Percentiles rank a stretch among this genome's conserved stretches.
Evolutionary conservation across 1,140 invertebrate genomes (phyloP).

Genomic region (Araneus ventricosus): DNA sequence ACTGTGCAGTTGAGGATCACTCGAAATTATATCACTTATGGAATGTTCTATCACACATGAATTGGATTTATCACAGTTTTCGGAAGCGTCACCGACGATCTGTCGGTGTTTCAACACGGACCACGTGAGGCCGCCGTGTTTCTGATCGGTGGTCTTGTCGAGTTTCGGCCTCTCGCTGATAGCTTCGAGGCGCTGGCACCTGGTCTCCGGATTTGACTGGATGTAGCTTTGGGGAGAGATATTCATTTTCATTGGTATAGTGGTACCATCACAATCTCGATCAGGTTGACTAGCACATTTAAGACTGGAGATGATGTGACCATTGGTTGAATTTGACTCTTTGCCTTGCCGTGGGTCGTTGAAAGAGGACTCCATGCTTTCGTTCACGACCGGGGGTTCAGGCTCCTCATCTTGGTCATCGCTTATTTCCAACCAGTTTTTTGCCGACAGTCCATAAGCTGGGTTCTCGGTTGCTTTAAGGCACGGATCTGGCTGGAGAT

Average conservation of each 20-base stretch:
- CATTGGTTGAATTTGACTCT: background rate
- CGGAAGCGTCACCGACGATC: background rate
- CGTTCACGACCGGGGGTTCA: no score
- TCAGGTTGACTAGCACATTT: slow-evolving; percentile 45
- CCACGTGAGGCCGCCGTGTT: slow-evolving; percentile 46
- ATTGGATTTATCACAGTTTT: slow-evolving; percentile 64
- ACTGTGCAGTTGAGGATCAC: background rate
- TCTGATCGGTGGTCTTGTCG: background rate
- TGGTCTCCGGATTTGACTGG: background rate
- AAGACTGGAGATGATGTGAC: background rate
- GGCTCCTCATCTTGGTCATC: background rate
- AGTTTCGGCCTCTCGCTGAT: background rate
- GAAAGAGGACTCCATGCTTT: background rate
- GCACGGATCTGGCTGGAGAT: background rate
- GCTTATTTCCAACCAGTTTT: slow-evolving; percentile 59
- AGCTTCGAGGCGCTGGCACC: background rate
- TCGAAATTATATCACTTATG: slow-evolving; percentile 11
- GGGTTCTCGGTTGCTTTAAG: slow-evolving; percentile 65
- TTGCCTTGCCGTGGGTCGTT: background rate
- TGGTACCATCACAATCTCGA: slow-evolving; percentile 20
- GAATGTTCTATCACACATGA: slow-evolving; percentile 59
- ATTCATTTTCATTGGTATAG: slow-evolving; percentile 27
- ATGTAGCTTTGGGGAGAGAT: background rate
- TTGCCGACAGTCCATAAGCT: slow-evolving; percentile 62
- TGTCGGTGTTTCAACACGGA: slow-evolving; percentile 55